Base-by-base conservation (phyloP, 2,888 invertebrate genomes). In the Theodoxus fluviatilis region DNA sequence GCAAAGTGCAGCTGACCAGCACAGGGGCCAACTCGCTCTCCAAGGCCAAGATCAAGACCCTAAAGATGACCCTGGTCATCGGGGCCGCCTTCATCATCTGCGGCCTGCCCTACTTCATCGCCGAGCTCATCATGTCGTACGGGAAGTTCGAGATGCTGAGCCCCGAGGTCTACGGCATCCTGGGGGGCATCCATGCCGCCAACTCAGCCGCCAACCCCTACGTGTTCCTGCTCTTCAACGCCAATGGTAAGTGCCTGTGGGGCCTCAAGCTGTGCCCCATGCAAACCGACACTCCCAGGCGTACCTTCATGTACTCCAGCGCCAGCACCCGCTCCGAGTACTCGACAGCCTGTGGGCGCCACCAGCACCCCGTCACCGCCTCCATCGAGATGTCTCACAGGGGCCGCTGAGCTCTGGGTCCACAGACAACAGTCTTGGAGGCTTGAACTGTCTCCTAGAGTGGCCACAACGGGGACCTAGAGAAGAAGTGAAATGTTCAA, bases 31-130 rank as follows among this genome's bases (percentile, higher is more conserved):
- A 77, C 33, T 83, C 86, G 0, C 78, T 87, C 31, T 84, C 85
- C 15, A 82, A 80, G 68, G 87, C 87, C 7, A 86, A 86, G 75
- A 79, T 84, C 18, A 87, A 87, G 73, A 87, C 86, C 2, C 74
- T 87, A 37, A 86, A 84, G 74, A 87, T 87, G 86, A 86, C 87
- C 4, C 75, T 86, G 40, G 85, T 86, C 6, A 85, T 87, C n/a
- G 84, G 85, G 6, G 66, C 79, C 1, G 79, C 81, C n/a, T 87
- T 84, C 75, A 79, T 86, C 64, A 67, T 84, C n/a, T 86, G 84
- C 74, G 81, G 83, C 3, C 67, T 82, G 68, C 87, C 86, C 35
- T 87, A 86, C 72, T 83, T 84, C 71, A 72, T 86, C 15, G 80
- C 82, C 7, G 87, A 87, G 70, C 83, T 85, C 82, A 81, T 84